Conservation (phyloP, 1,140 invertebrate genomes). For the Semibalanus balanoides region DNA sequence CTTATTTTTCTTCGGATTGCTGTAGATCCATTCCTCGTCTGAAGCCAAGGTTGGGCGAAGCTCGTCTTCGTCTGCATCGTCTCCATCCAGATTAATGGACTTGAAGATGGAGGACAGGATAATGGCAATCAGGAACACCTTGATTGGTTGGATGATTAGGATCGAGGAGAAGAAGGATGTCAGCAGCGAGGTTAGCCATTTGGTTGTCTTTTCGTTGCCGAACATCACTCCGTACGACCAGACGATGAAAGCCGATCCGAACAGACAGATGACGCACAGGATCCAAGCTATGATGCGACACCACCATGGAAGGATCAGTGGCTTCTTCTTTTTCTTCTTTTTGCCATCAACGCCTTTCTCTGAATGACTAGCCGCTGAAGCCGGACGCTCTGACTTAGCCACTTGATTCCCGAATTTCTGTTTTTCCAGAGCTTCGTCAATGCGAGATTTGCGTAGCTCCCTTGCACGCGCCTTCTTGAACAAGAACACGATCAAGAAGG, state of each 20-base stretch:
- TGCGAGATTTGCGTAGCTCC: constrained; percentile 17
- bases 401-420: background rate
- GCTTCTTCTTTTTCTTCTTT: background rate
- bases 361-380: background rate
- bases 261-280: constrained; percentile 29
- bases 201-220: constrained; percentile 38
- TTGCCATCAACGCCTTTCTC: background rate
- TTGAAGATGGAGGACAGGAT: constrained; percentile 37
- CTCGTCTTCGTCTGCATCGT: constrained; percentile 16
- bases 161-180: constrained; percentile 39
- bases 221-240: constrained; percentile 37
- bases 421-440: constrained; percentile 15
- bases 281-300: constrained; percentile 31
- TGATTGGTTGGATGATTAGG: constrained; percentile 20
- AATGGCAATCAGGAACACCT: constrained; percentile 32
- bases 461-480: constrained; percentile 21
- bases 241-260: constrained; percentile 32
- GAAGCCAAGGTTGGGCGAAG: constrained; percentile 10
- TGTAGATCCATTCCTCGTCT: constrained; percentile 15
- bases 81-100: constrained; percentile 13
- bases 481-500: constrained; percentile 33
- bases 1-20: too few relatives aligned
- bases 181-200: constrained; percentile 40
- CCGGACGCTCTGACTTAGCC: background rate
- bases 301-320: constrained; percentile 15